Conservation (phyloP, 92 coral and sea anemone genomes). For the Porites divaricata region DNA sequence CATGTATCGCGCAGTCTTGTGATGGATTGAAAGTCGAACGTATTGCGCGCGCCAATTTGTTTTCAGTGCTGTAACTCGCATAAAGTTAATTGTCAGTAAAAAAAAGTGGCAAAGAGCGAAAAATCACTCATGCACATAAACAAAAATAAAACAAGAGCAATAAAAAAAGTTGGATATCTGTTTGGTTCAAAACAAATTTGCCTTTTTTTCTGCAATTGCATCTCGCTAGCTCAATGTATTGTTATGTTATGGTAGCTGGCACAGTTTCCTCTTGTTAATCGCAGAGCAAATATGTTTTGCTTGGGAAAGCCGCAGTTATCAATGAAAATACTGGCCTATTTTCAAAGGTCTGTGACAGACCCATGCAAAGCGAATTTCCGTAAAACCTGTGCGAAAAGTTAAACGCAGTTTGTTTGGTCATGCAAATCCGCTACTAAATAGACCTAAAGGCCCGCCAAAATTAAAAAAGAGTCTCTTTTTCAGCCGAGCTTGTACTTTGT, state of each 20-base stretch:
- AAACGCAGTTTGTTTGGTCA: slow-evolving; percentile 1
- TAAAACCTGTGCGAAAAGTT: neutral
- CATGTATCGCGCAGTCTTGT: too few relatives aligned
- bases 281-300: slow-evolving; percentile 34
- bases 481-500: too few relatives aligned
- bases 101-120: too few relatives aligned
- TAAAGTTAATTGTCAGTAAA: too few relatives aligned
- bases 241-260: neutral
- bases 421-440: neutral
- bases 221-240: neutral
- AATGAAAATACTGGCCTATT: slow-evolving; percentile 26
- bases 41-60: too few relatives aligned
- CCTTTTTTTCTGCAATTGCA: neutral
- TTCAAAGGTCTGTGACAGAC: slow-evolving; percentile 1
- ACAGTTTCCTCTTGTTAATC: slow-evolving; percentile 2
- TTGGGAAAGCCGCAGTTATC: slow-evolving; percentile 35
- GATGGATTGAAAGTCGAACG: too few relatives aligned
- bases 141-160: too few relatives aligned
- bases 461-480: too few relatives aligned
- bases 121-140: too few relatives aligned
- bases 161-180: too few relatives aligned
- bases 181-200: neutral
- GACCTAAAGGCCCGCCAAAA: too few relatives aligned
- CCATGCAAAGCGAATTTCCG: slow-evolving; percentile 42
- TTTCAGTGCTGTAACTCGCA: too few relatives aligned